These are phyloP conservation scores for Ispidina lecontei DNA, from an alignment of 2,797 vertebrate genomes.

Conservation along the genomic window DNA sequence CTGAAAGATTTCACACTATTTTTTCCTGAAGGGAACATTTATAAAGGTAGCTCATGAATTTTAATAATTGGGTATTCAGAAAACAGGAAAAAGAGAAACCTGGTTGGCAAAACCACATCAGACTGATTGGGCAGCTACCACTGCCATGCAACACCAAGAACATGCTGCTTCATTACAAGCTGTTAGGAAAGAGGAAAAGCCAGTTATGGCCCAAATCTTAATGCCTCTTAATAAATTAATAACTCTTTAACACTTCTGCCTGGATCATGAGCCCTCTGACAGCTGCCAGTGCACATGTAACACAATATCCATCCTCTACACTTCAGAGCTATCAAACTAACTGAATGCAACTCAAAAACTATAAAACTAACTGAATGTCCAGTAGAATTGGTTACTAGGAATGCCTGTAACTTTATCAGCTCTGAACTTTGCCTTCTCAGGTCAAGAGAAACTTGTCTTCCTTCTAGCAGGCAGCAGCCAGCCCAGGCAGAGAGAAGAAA, in stretches of 20 bases:
- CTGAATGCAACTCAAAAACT: background rate
- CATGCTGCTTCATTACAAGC: background rate
- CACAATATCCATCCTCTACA: background rate
- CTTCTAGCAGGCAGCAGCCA: background rate
- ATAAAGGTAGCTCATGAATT: background rate
- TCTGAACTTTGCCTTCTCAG: background rate
- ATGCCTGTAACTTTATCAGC: background rate
- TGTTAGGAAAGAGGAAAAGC: background rate
- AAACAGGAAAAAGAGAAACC: background rate
- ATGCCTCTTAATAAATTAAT: too few relatives aligned
- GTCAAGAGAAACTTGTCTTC: background rate
- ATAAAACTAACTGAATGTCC: background rate
- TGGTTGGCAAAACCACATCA: background rate
- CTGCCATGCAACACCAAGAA: background rate
- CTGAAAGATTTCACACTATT: background rate
- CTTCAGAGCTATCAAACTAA: background rate
- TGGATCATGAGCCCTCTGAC: background rate
- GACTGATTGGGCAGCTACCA: background rate
- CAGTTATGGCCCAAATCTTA: background rate
- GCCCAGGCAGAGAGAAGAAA: background rate
- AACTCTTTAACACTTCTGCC: background rate
- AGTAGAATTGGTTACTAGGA: background rate
- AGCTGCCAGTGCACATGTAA: background rate
- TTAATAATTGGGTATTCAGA: background rate
- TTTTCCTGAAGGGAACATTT: background rate